Evolutionary conservation across 2,888 invertebrate species (phyloP), one percentile per base, ranked within the genome.

Genomic region (Perithous albicinctus): DNA sequence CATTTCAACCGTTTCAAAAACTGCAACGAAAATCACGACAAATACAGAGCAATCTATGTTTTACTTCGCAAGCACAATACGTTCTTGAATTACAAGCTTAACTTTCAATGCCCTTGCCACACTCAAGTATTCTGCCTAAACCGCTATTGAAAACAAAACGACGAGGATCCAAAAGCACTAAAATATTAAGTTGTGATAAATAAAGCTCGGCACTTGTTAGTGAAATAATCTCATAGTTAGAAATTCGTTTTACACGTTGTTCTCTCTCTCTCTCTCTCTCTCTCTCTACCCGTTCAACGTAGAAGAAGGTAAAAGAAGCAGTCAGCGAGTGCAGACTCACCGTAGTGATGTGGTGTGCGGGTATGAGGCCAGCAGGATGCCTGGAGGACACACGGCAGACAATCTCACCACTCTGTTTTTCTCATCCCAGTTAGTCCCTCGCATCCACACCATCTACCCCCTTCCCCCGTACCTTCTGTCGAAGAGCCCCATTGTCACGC

Each of bases 401-500:
- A 26, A 41, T 56, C 54, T 41, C 43, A 54, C 51, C 67, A 35
- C 56, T 54, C 26, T 70, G 38, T 23, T 64, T 54, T 41, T 43
- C 56, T 56, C 29, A 41, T 56, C 26, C 38, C 38, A 35, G 20
- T 54, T 51, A 32, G 54, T 63, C 59, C 46, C 43, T 23, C 32
- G 54, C 12, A 54, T 43, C 61, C 26, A 23, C 78, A 78, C 74
- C 78, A 66, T 78, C 38, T 48, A 8, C 56, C 15, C 7, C n/a
- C 46, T 29, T 29, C 15, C 7, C n/a, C 46, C 35, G 74, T 59
- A 79, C 81, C 61, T 81, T 77, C 78, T 54, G 72, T 80, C 81
- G 59, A 67, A 78, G 77, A 59, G 74, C 84, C 80, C 80, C 86
- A 87, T 90, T 89, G 88, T 86, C 87, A 88, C 88, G 87, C 85